Evolutionary conservation across 2,113 vertebrate species (phyloP), one percentile per base, ranked within the genome.

Genomic region (Chaetorhynchus papuensis): DNA sequence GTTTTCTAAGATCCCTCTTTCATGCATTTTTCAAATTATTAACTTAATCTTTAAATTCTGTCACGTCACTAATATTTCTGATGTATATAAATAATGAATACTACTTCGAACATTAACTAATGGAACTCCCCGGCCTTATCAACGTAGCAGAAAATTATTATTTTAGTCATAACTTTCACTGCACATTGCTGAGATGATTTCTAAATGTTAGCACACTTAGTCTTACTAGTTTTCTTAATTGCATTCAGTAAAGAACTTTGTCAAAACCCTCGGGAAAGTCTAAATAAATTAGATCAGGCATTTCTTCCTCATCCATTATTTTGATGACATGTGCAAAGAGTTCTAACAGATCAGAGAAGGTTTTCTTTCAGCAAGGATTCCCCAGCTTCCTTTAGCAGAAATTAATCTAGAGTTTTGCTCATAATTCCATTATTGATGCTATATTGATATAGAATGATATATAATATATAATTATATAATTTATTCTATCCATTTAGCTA

Each of bases 251-350:
- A 90, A 79, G 50, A 83, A 86, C 26, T 81, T 94, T 93, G 56
- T 47, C 60, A 89, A 90, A 93, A 94, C 35, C 33, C 50, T 89
- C 91, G 75, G 60, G 52, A 78, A 96, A 88, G 35, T 75, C 85
- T 41, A 89, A 60, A 78, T 64, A 89, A 90, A 95, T 94, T 81
- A 83, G 53, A 93, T 88, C 27, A 88, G 78, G 31, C 13, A 57
- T 63, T 96, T 64, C 35, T 68, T 61, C n/a, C 71, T 83, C 60
- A 86, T 87, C 47, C 37, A 93, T 93, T 89, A 87, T 85, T 95
- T 83, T 81, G 30, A 83, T 68, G 50, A 85, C 60, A 83, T 23
- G 30, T 83, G 82, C 44, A 83, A 90, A 86, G 59, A 60, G 33
- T 66, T 93, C 59, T 83, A 80, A 71, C 8, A 90, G 42, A 88